A percentile compares a stretch with the other conserved stretches of the same genome.
These are phyloP conservation scores for Molossus molossus DNA, from an alignment of 2,797 vertebrate genomes.

Conservation along the genomic window DNA sequence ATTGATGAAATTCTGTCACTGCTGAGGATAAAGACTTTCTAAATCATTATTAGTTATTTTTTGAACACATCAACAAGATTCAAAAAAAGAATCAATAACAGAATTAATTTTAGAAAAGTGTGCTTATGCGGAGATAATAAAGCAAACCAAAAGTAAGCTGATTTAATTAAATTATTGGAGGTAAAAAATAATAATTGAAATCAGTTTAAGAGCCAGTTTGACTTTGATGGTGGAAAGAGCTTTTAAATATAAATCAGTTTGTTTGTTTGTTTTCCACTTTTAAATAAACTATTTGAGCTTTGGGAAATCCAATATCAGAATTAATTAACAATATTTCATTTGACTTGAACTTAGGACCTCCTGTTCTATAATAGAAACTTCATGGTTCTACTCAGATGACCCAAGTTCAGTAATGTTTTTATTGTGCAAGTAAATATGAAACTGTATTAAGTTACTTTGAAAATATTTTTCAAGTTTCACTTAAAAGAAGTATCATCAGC, in stretches of 20 bases:
- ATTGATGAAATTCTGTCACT: conserved; percentile 85
- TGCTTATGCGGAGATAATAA: background rate
- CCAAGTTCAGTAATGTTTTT: conserved; percentile 80
- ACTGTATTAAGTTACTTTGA: conserved; percentile 82
- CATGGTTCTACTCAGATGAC: conserved; percentile 61
- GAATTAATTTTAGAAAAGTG: conserved; percentile 57
- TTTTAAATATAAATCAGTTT: background rate
- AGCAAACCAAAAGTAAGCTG: conserved; percentile 46
- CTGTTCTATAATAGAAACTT: background rate
- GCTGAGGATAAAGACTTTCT: conserved; percentile 76
- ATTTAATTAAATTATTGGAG: conserved; percentile 13
- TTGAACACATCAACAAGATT: conserved; percentile 67
- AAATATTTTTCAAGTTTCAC: conserved; percentile 81
- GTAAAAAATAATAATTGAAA: conserved; percentile 28
- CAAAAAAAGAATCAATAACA: conserved; percentile 65
- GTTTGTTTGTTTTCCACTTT: background rate
- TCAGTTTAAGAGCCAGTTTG: background rate
- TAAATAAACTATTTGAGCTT: background rate
- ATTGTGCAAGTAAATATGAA: conserved; percentile 83
- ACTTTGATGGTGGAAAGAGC: background rate
- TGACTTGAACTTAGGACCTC: background rate
- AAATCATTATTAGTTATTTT: conserved; percentile 72
- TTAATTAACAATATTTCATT: conserved; percentile 56
- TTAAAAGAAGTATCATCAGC: conserved; percentile 73
- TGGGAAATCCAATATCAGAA: background rate